These are phyloP conservation scores for Ctenopoma multispine DNA, from an alignment of 2,797 vertebrate species.

Conservation along the genomic window DNA sequence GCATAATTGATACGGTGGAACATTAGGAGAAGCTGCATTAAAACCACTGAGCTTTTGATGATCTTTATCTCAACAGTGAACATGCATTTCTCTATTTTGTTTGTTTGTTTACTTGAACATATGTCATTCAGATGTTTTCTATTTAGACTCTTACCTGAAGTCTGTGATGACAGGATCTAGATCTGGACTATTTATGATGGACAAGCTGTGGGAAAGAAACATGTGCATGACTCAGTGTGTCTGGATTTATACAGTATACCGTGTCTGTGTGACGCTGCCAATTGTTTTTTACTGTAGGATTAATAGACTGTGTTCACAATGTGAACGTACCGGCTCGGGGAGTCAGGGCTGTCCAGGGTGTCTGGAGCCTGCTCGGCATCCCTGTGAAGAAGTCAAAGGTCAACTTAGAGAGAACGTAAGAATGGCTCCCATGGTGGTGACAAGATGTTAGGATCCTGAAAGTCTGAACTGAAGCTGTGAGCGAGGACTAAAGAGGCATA, in stretches of 20 bases:
- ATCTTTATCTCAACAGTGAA: background rate
- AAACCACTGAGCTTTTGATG: too few species aligned
- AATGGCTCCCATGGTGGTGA: slow-evolving; percentile 37
- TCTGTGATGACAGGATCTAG: slow-evolving; percentile 80
- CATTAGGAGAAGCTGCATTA: too few species aligned
- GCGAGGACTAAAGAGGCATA: background rate
- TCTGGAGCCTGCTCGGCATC: slow-evolving; percentile 52
- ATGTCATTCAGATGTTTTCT: background rate
- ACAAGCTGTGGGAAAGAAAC: slow-evolving; percentile 70
- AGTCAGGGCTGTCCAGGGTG: slow-evolving; percentile 55
- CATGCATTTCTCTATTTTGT: background rate
- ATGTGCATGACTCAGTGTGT: background rate
- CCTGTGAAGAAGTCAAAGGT: slow-evolving; percentile 69
- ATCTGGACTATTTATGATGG: slow-evolving; percentile 75
- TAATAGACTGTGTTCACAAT: slow-evolving; percentile 7
- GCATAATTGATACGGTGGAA: background rate
- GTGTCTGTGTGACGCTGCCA: slow-evolving; percentile 4
- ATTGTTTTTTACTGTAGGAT: background rate
- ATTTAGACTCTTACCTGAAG: slow-evolving; percentile 70
- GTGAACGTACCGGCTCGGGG: slow-evolving; percentile 67
- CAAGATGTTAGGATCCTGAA: slow-evolving; percentile 13
- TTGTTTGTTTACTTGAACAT: background rate
- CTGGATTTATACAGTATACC: background rate
- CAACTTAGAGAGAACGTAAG: slow-evolving; percentile 20
- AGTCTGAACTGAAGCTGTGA: background rate